These are phyloP conservation scores for Agrochola litura DNA, from an alignment of 2,888 invertebrate genomes.

Conservation along the genomic window DNA sequence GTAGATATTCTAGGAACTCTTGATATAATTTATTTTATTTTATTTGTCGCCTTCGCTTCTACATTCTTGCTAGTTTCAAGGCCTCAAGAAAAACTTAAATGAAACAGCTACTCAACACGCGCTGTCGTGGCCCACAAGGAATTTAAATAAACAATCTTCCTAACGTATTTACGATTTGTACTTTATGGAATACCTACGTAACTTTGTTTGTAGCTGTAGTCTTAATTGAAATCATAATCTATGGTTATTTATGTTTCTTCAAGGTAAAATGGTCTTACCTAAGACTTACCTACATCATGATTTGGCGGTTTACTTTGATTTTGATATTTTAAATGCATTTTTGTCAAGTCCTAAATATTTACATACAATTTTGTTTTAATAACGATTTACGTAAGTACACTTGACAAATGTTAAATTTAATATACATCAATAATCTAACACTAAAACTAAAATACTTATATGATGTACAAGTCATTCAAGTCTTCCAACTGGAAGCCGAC, in stretches of 20 bases:
- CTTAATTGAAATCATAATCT: slow-evolving; percentile 35
- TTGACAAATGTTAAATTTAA: no score
- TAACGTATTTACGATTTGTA: slow-evolving; percentile 46
- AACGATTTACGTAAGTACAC: no score
- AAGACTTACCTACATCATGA: background rate
- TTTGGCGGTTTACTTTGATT: background rate
- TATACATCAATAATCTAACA: no score
- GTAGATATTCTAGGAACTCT: no score
- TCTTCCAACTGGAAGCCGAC: no score
- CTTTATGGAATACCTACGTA: slow-evolving; percentile 41
- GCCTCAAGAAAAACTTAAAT: slow-evolving; percentile 71
- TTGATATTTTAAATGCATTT: background rate
- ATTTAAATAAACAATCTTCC: slow-evolving; percentile 66
- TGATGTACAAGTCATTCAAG: no score
- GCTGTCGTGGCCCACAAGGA: slow-evolving; percentile 65
- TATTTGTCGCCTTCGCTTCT: slow-evolving; percentile 7
- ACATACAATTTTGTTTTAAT: no score
- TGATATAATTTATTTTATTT: background rate
- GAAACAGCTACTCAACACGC: slow-evolving; percentile 77
- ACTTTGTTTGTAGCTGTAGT: slow-evolving; percentile 31
- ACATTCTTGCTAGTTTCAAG: slow-evolving; percentile 42
- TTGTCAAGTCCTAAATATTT: background rate
- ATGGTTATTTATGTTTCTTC: background rate
- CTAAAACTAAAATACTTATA: no score
- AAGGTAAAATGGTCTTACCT: background rate